These are phyloP conservation scores for Sakesphorus luctuosus DNA, from an alignment of 2,113 vertebrate genomes.

Conservation along the genomic window DNA sequence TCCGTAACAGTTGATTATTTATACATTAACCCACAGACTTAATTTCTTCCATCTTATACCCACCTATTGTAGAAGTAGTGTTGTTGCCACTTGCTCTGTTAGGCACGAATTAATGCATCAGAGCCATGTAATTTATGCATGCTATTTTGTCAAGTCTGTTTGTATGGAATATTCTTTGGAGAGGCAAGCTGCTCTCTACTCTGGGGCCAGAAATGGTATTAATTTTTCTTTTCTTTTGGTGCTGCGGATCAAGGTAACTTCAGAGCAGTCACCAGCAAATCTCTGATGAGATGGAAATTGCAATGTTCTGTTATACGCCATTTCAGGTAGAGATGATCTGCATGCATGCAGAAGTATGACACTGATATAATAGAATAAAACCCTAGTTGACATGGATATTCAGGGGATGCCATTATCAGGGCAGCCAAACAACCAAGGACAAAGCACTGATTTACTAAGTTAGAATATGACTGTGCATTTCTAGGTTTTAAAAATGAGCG, in stretches of 20 bases:
- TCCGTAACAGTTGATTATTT: conserved; percentile 33
- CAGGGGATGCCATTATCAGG: not conserved
- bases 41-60: conserved; percentile 47
- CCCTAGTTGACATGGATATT: conserved; percentile 7
- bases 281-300: conserved; percentile 22
- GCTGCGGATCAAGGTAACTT: conserved; percentile 29
- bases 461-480: conserved; percentile 5
- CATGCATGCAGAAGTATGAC: not conserved
- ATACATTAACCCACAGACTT: conserved; percentile 43
- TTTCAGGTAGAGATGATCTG: conserved; percentile 20
- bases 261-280: conserved; percentile 24
- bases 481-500: conserved; percentile 13
- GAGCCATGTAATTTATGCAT: conserved; percentile 68
- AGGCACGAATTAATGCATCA: conserved; percentile 64
- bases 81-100: conserved; percentile 68
- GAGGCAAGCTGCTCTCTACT: conserved; percentile 48
- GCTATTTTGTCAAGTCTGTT: conserved; percentile 67
- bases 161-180: conserved; percentile 64
- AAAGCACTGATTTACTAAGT: conserved; percentile 40
- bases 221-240: not conserved
- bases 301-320: not conserved
- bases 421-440: conserved; percentile 35
- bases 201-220: conserved; percentile 34
- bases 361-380: not conserved
- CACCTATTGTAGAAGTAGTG: conserved; percentile 32